phyloP scores from a whole-genome alignment of 2,888 invertebrate genomes.

The Nephrotoma guestfalica region DNA sequence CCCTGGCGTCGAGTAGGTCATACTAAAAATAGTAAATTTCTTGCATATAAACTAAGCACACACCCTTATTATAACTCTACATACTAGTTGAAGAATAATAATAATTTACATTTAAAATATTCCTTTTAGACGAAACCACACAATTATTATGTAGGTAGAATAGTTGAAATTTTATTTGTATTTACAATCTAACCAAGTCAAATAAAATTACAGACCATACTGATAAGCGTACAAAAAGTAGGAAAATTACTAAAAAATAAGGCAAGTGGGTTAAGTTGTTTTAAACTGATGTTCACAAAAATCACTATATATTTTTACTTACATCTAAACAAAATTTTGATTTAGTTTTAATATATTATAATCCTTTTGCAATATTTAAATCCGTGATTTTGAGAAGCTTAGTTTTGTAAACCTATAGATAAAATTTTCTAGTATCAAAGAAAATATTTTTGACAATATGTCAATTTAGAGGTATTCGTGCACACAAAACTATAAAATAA shows the following conservation, averaged over 20 bases:
- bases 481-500: not conserved
- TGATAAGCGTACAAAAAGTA: not conserved
- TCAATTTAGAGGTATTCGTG: not conserved
- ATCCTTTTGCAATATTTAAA: not conserved
- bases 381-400: not conserved
- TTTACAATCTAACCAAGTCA: not conserved
- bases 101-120: not conserved
- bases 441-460: not conserved
- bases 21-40: not conserved
- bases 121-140: not conserved
- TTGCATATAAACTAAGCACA: not conserved
- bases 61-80: not conserved
- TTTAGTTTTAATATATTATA: not conserved
- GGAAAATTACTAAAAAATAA: not conserved
- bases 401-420: not conserved
- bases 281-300: not conserved
- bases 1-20: not conserved
- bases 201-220: not conserved
- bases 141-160: not conserved
- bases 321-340: not conserved
- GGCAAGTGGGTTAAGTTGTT: not conserved
- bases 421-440: not conserved
- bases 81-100: not conserved
- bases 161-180: not conserved
- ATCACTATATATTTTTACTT: not conserved